Evolutionary conservation across 2,888 invertebrate species (phyloP).

Genomic region (Oscheius sp.): DNA sequence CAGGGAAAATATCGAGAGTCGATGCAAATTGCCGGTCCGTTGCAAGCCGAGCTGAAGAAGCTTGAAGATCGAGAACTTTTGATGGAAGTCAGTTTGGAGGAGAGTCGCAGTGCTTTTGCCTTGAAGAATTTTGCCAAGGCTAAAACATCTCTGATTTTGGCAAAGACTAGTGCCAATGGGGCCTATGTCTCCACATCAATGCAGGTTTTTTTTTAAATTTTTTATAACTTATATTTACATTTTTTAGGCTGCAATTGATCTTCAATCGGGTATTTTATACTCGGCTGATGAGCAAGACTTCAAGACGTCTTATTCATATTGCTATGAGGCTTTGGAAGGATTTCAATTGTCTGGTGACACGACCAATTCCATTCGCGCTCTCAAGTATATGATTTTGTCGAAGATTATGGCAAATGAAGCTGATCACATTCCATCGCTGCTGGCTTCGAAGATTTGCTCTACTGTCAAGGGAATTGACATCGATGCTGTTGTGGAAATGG

Average conservation of each 20-base stretch:
- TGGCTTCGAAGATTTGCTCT: conserved; percentile 90
- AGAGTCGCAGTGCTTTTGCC: conserved; percentile 98
- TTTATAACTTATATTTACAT: neutral
- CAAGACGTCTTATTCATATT: conserved; percentile 99
- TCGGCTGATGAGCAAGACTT: conserved; percentile 99
- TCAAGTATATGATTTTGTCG: conserved; percentile 98
- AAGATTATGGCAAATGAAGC: conserved; percentile 79
- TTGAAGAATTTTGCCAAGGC: conserved; percentile 81
- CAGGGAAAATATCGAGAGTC: conserved; percentile 71
- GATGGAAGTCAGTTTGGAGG: conserved; percentile 96
- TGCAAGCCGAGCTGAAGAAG: conserved; percentile 95
- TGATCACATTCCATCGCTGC: conserved; percentile 75
- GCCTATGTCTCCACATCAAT: conserved; percentile 98
- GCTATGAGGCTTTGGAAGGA: conserved; percentile 95
- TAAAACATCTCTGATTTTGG: conserved; percentile 91
- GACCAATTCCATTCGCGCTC: conserved; percentile 88
- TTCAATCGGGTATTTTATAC: conserved; percentile 96
- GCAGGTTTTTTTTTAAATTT: conserved; percentile 80
- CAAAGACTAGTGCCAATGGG: conserved; percentile 96
- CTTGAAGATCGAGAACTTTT: conserved; percentile 97
- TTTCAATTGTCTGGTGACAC: conserved; percentile 91
- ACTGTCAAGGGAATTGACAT: conserved; percentile 79
- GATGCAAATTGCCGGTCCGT: conserved; percentile 75
- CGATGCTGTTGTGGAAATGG: conserved; percentile 97
- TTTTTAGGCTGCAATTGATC: conserved; percentile 87